Conservation (phyloP, 2,888 invertebrate genomes). For the Epirrita christyi region DNA sequence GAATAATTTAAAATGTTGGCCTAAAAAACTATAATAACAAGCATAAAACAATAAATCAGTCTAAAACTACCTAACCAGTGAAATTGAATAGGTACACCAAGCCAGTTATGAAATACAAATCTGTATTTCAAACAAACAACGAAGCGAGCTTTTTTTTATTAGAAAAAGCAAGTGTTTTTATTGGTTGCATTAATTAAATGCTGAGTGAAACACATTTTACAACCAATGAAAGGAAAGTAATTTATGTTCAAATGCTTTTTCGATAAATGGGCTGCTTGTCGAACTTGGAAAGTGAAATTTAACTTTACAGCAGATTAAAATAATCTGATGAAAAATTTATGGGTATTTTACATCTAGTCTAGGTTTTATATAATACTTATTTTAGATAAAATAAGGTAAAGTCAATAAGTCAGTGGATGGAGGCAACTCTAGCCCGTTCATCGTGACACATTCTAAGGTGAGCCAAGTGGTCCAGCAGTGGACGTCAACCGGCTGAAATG, state of each 20-base stretch:
- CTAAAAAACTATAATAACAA: too few species aligned
- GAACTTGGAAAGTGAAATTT: not conserved
- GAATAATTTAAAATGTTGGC: too few species aligned
- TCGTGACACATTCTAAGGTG: too few species aligned
- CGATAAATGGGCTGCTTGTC: not conserved
- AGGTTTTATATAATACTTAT: not conserved
- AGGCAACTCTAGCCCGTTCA: too few species aligned
- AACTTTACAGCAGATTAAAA: not conserved
- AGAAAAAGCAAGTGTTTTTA: constrained; percentile 5
- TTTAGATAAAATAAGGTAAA: not conserved
- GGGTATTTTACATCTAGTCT: not conserved
- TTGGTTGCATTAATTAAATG: constrained; percentile 6
- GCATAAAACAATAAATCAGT: too few species aligned
- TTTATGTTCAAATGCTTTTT: constrained; percentile 12
- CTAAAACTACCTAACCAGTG: not conserved
- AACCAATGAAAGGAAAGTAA: constrained; percentile 7
- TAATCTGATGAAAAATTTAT: not conserved
- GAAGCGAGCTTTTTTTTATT: constrained; percentile 3
- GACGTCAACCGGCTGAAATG: too few species aligned
- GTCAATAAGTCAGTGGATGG: too few species aligned
- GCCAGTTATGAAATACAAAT: not conserved
- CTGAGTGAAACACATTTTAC: constrained; percentile 2
- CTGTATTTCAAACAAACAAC: not conserved
- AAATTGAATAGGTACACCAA: not conserved
- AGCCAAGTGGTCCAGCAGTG: too few species aligned